phyloP scores from a whole-genome alignment of 2,888 invertebrate species.

The Cryptocephalus primarius region DNA sequence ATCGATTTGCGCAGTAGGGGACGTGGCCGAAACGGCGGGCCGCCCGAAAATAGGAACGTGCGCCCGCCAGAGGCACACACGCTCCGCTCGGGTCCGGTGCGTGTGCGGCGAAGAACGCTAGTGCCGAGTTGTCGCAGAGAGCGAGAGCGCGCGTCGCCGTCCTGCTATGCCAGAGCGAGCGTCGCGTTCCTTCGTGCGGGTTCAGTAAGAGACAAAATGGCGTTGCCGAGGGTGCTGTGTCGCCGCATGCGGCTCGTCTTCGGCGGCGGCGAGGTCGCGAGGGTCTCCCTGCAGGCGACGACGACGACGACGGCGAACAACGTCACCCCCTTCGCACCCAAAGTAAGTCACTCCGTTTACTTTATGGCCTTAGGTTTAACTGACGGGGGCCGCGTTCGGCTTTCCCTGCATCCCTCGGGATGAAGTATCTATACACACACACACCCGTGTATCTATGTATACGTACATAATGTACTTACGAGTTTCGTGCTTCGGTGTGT shows the following conservation, averaged over 20 bases:
- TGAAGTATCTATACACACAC: neutral
- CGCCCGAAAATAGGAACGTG: slow-evolving; percentile 5
- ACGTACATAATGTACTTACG: too few species aligned
- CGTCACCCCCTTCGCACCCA: too few species aligned
- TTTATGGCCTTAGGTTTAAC: too few species aligned
- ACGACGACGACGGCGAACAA: too few species aligned
- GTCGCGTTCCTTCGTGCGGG: too few species aligned
- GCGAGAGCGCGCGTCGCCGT: slow-evolving; percentile 3
- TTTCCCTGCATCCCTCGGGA: slow-evolving; percentile 3
- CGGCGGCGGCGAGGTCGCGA: slow-evolving; percentile 30
- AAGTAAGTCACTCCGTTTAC: too few species aligned
- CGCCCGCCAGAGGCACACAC: too few species aligned
- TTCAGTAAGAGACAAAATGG: slow-evolving; percentile 26
- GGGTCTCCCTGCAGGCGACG: too few species aligned
- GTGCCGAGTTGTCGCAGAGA: neutral
- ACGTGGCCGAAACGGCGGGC: slow-evolving; percentile 6
- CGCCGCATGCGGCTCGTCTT: slow-evolving; percentile 32
- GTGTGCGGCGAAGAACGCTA: slow-evolving; percentile 2
- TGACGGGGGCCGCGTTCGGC: too few species aligned
- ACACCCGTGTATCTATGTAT: too few species aligned
- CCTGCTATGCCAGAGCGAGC: neutral
- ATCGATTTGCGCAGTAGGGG: slow-evolving; percentile 17
- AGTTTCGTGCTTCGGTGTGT: neutral
- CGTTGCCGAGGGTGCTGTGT: slow-evolving; percentile 34
- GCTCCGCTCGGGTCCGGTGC: too few species aligned